Evolutionary conservation across 1,140 invertebrate genomes (phyloP).

Genomic region (Pachypeltis micranthus): DNA sequence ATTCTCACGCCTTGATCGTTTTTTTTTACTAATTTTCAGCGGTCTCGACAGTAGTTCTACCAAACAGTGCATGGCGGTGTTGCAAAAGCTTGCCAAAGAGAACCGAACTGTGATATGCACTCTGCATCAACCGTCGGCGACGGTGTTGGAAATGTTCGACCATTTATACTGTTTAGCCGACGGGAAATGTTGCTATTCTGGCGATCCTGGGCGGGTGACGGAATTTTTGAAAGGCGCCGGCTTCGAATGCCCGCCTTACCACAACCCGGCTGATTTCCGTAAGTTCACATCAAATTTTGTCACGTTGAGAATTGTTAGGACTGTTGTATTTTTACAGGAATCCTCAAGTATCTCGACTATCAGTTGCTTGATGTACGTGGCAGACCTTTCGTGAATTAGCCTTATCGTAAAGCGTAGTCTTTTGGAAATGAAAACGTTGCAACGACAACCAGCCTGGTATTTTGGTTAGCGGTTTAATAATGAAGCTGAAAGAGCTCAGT

Average conservation of each 20-base stretch:
- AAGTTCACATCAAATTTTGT: conserved; percentile 32
- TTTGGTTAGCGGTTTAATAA: no score
- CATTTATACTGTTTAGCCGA: conserved; percentile 71
- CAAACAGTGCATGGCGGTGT: conserved; percentile 62
- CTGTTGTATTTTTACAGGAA: not conserved
- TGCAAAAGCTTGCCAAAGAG: conserved; percentile 50
- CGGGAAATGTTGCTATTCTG: conserved; percentile 75
- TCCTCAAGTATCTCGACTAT: not conserved
- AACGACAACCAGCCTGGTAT: no score
- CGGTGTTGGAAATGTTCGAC: conserved; percentile 81
- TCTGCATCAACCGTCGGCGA: conserved; percentile 68
- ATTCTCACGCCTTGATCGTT: no score
- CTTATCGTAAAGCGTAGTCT: no score
- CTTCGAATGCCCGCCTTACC: conserved; percentile 74
- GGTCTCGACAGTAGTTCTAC: conserved; percentile 79
- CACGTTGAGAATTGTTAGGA: not conserved
- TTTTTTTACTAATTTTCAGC: no score
- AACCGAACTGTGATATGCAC: conserved; percentile 66
- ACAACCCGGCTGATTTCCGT: conserved; percentile 88
- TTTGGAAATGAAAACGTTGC: no score
- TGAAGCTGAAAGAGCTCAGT: no score
- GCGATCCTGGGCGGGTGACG: conserved; percentile 56
- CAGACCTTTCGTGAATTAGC: no score
- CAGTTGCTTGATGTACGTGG: not conserved
- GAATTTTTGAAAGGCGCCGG: conserved; percentile 57